Evolutionary conservation across 2,113 vertebrate species (phyloP).

Genomic region (Heloderma charlesbogerti): DNA sequence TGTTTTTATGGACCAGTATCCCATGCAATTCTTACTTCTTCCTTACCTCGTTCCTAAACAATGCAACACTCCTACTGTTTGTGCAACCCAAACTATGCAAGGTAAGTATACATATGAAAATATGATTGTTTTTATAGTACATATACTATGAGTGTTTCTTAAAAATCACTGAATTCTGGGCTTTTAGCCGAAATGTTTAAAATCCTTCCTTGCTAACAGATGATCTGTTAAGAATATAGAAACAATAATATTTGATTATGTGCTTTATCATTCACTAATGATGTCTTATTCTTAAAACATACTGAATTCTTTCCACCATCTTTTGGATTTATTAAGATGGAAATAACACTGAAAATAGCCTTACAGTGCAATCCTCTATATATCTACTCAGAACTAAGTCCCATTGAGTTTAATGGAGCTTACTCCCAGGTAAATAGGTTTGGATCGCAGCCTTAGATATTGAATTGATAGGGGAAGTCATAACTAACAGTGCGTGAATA

Average conservation of each 20-base stretch:
- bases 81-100: not conserved
- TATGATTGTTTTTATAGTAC: not conserved
- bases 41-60: not conserved
- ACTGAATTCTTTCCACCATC: not conserved
- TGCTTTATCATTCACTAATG: not conserved
- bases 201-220: not conserved
- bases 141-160: not conserved
- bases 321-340: not conserved
- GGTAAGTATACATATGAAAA: not conserved
- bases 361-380: not conserved
- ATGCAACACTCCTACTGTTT: not conserved
- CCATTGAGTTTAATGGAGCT: not conserved
- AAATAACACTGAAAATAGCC: conserved; percentile 21
- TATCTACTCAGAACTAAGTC: not conserved
- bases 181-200: not conserved
- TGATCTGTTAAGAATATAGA: not conserved
- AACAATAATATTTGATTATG: not conserved
- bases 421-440: not conserved
- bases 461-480: conserved; percentile 3
- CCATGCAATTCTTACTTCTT: not conserved
- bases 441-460: not conserved
- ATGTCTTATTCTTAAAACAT: not conserved
- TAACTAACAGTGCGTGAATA: conserved; percentile 16
- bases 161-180: not conserved
- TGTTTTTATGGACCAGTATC: not conserved